Percentiles rank a stretch among this genome's conserved stretches.
Evolutionary conservation across 1,140 invertebrate genomes (phyloP).

Genomic region (Apis laboriosa): DNA sequence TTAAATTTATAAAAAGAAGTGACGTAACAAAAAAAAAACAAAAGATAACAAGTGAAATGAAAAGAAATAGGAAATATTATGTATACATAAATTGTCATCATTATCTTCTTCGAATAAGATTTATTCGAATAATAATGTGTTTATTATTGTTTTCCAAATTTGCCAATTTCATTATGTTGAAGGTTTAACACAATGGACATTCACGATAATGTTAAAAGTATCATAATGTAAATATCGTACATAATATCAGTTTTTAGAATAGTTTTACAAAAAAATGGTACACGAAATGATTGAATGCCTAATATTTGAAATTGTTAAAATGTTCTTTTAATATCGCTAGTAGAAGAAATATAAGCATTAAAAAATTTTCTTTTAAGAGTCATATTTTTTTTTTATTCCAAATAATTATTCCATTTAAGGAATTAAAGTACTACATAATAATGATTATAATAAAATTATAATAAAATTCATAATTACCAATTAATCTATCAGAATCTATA

Average conservation of each 20-base stretch:
- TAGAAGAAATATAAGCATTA: background rate
- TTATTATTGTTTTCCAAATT: conserved; percentile 55
- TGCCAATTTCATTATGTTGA: conserved; percentile 24
- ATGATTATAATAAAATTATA: background rate
- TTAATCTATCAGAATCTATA: too few relatives aligned
- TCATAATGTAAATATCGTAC: background rate
- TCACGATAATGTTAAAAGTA: conserved; percentile 6
- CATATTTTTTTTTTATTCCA: too few relatives aligned
- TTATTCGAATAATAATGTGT: conserved; percentile 54
- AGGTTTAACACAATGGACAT: conserved; percentile 4
- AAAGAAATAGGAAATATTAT: background rate
- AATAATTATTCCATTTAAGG: background rate
- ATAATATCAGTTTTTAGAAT: background rate
- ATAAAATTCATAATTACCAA: too few relatives aligned
- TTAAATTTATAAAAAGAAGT: background rate
- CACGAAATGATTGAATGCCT: background rate
- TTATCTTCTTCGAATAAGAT: conserved; percentile 7
- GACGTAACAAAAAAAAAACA: background rate
- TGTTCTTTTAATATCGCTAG: too few relatives aligned
- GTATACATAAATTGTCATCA: background rate
- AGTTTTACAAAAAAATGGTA: conserved; percentile 3
- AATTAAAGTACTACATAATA: background rate
- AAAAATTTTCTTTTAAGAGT: background rate
- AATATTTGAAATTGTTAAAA: background rate
- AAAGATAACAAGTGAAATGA: background rate